A percentile compares a stretch with the other conserved stretches of the same genome.
Conservation (phyloP, 2,888 invertebrate genomes). For the Dolichopus griseipennis region DNA sequence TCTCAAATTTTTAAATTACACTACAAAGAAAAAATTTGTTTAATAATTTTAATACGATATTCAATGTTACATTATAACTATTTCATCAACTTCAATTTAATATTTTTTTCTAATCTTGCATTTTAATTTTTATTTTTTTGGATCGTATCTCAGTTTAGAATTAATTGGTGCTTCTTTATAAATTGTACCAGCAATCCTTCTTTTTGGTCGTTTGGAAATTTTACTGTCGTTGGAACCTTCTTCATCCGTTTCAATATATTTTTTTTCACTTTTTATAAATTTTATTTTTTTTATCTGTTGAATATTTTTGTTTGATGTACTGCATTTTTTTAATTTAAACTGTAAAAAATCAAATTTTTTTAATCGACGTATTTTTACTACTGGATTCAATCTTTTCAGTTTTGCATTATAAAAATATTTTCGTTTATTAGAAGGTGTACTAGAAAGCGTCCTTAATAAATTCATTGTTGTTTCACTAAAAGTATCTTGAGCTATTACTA, state of each 20-base stretch:
- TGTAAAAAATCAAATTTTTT: not conserved
- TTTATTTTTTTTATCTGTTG: too few relatives aligned
- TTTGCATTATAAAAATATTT: not conserved
- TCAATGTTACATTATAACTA: too few relatives aligned
- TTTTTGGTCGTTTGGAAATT: not conserved
- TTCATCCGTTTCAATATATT: too few relatives aligned
- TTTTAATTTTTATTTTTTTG: not conserved
- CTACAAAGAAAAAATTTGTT: too few relatives aligned
- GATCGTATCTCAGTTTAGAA: not conserved
- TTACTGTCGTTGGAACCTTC: too few relatives aligned
- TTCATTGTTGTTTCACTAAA: not conserved
- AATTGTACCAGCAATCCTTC: not conserved
- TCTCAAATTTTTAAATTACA: too few relatives aligned
- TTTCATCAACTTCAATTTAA: too few relatives aligned
- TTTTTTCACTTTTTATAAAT: too few relatives aligned
- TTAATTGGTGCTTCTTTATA: not conserved
- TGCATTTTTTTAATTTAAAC: not conserved
- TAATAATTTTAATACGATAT: too few relatives aligned
- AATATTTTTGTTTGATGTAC: too few relatives aligned
- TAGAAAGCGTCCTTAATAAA: not conserved
- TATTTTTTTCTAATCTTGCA: not conserved
- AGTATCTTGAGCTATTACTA: not conserved
- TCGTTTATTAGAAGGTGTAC: not conserved
- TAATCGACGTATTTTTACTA: not conserved
- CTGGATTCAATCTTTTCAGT: not conserved